phyloP scores from a whole-genome alignment of 2,113 vertebrate genomes.

The Tylochromis polylepis region DNA sequence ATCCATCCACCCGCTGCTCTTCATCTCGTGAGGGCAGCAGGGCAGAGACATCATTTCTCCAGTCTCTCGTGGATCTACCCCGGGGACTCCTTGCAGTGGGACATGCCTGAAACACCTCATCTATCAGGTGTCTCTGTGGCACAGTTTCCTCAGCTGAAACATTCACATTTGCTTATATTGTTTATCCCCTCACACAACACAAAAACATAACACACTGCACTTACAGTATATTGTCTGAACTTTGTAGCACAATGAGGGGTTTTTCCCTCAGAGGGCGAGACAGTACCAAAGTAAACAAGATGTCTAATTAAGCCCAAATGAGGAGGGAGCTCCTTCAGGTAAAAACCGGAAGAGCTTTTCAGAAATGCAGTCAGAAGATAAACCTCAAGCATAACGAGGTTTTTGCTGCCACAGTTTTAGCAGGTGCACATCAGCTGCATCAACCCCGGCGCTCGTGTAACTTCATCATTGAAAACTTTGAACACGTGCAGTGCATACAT shows the following conservation, averaged over 20 bases:
- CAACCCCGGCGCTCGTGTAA: neutral
- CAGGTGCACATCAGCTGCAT: neutral
- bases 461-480: neutral
- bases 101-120: neutral
- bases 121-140: neutral
- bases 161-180: neutral
- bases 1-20: neutral
- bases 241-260: neutral
- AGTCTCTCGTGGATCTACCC: fast-evolving
- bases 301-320: conserved; percentile 32
- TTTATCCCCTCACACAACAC: neutral
- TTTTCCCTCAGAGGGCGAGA: neutral
- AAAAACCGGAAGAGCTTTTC: neutral
- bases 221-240: neutral
- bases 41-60: neutral
- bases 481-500: fast-evolving
- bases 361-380: neutral
- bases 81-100: neutral
- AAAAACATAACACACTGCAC: neutral
- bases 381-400: neutral
- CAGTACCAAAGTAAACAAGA: conserved; percentile 29
- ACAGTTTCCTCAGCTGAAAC: neutral
- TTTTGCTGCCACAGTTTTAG: neutral
- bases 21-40: neutral
- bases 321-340: neutral